Evolutionary conservation across 2,888 invertebrate genomes (phyloP).

Genomic region (Acanthosepion esculentum): DNA sequence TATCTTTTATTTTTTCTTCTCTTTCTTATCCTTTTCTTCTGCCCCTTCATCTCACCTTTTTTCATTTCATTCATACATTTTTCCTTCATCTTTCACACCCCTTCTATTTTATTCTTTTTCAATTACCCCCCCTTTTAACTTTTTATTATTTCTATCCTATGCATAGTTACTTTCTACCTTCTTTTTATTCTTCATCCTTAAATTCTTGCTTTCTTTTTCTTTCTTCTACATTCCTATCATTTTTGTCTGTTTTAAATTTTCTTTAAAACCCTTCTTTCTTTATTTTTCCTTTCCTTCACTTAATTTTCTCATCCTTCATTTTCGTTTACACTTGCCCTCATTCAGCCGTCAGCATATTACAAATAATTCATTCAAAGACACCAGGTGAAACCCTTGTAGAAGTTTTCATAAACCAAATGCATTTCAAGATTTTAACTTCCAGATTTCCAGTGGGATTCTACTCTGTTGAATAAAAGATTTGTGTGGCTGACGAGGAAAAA

Average conservation of each 20-base stretch:
- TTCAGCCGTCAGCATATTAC: conserved; percentile 17
- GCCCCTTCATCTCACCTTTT: background rate
- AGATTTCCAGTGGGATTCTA: background rate
- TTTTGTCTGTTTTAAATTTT: background rate
- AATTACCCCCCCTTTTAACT: background rate
- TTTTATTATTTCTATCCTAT: background rate
- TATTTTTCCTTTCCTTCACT: background rate
- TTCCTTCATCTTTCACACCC: background rate
- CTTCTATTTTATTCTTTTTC: background rate
- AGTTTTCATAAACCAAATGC: conserved; percentile 1
- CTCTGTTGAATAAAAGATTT: background rate
- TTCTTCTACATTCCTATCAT: background rate
- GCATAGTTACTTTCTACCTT: background rate
- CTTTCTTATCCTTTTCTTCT: background rate
- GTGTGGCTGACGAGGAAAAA: background rate
- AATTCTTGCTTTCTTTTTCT: background rate
- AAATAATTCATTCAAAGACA: conserved; percentile 3
- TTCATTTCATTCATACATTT: background rate
- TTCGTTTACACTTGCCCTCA: background rate
- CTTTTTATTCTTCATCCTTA: background rate
- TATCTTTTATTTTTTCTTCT: background rate
- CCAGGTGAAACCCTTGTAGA: conserved; percentile 10
- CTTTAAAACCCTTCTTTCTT: background rate
- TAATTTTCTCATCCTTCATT: background rate
- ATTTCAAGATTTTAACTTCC: conserved; percentile 33